Evolutionary conservation across 2,888 invertebrate genomes (phyloP), one percentile per base, ranked within the genome.

Genomic region (Phoronis australis): DNA sequence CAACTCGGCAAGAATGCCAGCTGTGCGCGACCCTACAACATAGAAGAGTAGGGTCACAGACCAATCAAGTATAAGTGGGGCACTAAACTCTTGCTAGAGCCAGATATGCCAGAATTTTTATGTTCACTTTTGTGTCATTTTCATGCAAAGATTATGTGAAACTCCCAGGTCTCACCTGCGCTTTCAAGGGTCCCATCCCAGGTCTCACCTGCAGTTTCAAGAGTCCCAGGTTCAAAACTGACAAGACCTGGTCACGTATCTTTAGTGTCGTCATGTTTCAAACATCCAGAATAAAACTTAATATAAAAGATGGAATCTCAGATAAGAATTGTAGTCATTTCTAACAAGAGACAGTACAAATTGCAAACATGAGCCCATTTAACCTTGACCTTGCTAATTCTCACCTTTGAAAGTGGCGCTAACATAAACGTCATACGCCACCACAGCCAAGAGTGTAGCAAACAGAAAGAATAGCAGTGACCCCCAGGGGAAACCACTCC

Each of bases 341-440:
- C 9, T 12, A 31, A 31, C 9, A 31, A 31, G 15, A 31, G 15
- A 31, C 9, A 31, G 15, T 31, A 31, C 31, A 31, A 12, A 31
- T 31, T 9, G 9, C 15, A 9, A 31, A 31, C 9, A 31, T 9
- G 9, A 31, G 15, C 15, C 9, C 31, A 9, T 31, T 31, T 31
- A 15, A 9, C 31, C 9, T 31, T 31, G 9, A 9, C 31, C 9
- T 31, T 12, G 31, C 31, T 22, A 35, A 47, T 12, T 49, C 54
- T 57, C 63, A 75, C 75, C 59, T 59, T 63, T 61, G 26, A 74
- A 58, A 47, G 62, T 66, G 42, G 60, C 58, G 47, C 67, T 66
- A 18, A 61, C 57, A 49, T 63, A 58, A 38, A 70, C 56, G 55
- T 76, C 76, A 57, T 67, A 69, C 3, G 61, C 59, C n/a, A 76